Evolutionary conservation across 1,140 invertebrate genomes (phyloP).

Genomic region (Anastatus disparis): DNA sequence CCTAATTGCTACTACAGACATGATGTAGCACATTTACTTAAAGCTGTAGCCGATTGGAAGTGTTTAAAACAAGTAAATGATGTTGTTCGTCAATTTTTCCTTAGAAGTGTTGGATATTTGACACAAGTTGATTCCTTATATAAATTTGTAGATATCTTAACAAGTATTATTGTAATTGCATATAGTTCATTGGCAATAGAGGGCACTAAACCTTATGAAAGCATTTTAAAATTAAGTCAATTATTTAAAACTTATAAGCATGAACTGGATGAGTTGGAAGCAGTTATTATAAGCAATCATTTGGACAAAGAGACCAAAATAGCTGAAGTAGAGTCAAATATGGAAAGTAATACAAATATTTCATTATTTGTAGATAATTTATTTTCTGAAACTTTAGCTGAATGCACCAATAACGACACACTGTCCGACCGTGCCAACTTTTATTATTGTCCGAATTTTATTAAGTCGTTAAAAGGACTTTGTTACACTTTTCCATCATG

Average conservation of each 20-base stretch:
- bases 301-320: too few relatives aligned
- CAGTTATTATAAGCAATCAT: background rate
- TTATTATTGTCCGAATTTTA: too few relatives aligned
- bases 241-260: background rate
- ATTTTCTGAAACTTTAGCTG: too few relatives aligned
- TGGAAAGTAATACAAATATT: too few relatives aligned
- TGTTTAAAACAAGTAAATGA: background rate
- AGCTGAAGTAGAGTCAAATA: too few relatives aligned
- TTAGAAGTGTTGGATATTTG: background rate
- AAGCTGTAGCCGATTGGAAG: background rate
- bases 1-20: background rate
- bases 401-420: too few relatives aligned
- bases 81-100: background rate
- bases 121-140: background rate
- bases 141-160: background rate
- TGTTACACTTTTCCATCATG: too few relatives aligned
- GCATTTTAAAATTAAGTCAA: background rate
- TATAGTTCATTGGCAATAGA: background rate
- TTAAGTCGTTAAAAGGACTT: too few relatives aligned
- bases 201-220: background rate
- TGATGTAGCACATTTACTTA: slow-evolving; percentile 8
- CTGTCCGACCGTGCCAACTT: too few relatives aligned
- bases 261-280: background rate
- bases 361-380: too few relatives aligned
- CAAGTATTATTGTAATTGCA: background rate